Conservation (phyloP, 2,888 invertebrate genomes). For the Cistogaster globosa region DNA sequence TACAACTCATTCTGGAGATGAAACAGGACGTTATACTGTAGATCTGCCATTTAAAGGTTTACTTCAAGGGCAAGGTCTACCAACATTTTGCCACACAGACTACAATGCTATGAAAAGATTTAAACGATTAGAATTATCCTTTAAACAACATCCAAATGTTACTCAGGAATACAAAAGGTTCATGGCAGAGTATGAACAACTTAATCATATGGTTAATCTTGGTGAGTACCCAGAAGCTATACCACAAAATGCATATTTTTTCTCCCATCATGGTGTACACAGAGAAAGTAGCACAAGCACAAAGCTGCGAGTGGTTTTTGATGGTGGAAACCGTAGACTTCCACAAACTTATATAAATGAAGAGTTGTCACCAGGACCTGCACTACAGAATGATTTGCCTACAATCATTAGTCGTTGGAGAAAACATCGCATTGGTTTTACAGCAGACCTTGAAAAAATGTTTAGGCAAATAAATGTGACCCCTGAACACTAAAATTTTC, state of each 20-base stretch:
- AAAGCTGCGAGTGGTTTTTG: slow-evolving; percentile 44
- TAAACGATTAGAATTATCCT: neutral
- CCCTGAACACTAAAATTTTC: too few relatives aligned
- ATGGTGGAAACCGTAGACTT: neutral
- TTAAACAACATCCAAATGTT: neutral
- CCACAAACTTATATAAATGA: neutral
- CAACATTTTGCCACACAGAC: neutral
- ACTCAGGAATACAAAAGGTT: slow-evolving; percentile 1
- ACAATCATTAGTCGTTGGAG: too few relatives aligned
- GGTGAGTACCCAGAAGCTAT: neutral
- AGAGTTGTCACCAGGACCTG: neutral
- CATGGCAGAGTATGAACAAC: neutral
- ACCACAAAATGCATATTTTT: neutral
- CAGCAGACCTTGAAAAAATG: too few relatives aligned
- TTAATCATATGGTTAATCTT: neutral
- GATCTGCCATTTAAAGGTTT: neutral
- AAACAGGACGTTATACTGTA: slow-evolving; percentile 1
- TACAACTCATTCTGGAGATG: neutral
- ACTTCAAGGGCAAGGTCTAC: neutral
- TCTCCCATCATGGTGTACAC: neutral
- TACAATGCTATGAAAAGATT: slow-evolving; percentile 8
- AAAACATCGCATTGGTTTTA: too few relatives aligned
- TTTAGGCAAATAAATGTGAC: too few relatives aligned
- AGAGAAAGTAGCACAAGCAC: slow-evolving; percentile 4
- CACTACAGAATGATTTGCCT: too few relatives aligned